phyloP scores from a whole-genome alignment of 1,140 invertebrate species.

The Drosophila orena region DNA sequence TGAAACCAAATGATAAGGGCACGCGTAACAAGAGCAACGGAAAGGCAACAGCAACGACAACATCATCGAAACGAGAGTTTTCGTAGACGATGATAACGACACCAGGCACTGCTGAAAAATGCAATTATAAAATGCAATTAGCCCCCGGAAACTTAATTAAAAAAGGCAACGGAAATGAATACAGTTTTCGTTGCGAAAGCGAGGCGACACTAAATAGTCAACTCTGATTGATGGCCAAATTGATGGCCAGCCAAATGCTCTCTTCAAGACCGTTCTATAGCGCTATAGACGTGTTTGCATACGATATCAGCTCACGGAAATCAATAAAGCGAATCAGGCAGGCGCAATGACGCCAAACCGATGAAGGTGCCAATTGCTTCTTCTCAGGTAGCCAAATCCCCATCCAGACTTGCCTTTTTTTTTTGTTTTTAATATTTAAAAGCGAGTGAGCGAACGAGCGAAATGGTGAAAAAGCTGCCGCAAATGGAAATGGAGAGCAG shows the following conservation, averaged over 20 bases:
- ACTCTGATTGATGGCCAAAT: slow-evolving; percentile 61
- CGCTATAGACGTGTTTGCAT: slow-evolving; percentile 1
- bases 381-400: slow-evolving; percentile 25
- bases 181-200: slow-evolving; percentile 15
- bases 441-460: slow-evolving; percentile 44
- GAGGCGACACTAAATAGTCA: slow-evolving; percentile 21
- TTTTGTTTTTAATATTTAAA: slow-evolving; percentile 75
- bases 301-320: slow-evolving; percentile 40
- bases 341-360: slow-evolving; percentile 28
- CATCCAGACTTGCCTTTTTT: slow-evolving; percentile 46
- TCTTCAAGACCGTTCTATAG: slow-evolving; percentile 30
- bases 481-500: slow-evolving; percentile 39
- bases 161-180: slow-evolving; percentile 58
- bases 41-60: slow-evolving; percentile 18
- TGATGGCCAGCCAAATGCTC: slow-evolving; percentile 30
- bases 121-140: slow-evolving; percentile 78
- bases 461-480: slow-evolving; percentile 22
- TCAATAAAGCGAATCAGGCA: slow-evolving; percentile 53
- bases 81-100: slow-evolving; percentile 7
- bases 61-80: slow-evolving; percentile 6
- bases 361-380: slow-evolving; percentile 4
- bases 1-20: slow-evolving; percentile 47
- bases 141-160: slow-evolving; percentile 49
- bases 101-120: slow-evolving; percentile 68
- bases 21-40: slow-evolving; percentile 37